Conservation (phyloP, 2,797 vertebrate genomes). For the Sebastolobus alascanus region DNA sequence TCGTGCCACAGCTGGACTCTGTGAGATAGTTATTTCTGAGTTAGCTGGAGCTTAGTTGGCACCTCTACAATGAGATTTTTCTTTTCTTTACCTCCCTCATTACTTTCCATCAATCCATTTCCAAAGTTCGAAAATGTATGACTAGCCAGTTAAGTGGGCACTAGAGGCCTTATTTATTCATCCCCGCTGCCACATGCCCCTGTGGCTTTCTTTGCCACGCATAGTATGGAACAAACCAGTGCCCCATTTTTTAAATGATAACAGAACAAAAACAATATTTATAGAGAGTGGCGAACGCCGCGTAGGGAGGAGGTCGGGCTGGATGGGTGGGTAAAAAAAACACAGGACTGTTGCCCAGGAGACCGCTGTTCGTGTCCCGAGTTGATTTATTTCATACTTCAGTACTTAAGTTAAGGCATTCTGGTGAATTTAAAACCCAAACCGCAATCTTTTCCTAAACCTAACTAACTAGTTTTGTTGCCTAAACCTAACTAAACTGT, state of each 20-base stretch:
- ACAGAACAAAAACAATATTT: not conserved
- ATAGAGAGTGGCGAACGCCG: too few relatives aligned
- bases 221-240: not conserved
- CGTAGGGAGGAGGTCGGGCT: too few relatives aligned
- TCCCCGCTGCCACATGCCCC: not conserved
- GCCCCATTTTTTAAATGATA: not conserved
- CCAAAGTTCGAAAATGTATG: not conserved
- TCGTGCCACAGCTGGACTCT: conserved; percentile 12
- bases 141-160: conserved; percentile 4
- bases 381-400: too few relatives aligned
- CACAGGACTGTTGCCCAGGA: too few relatives aligned
- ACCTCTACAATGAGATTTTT: conserved; percentile 6
- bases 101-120: conserved; percentile 9
- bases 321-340: too few relatives aligned
- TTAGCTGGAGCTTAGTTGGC: conserved; percentile 1
- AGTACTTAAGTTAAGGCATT: too few relatives aligned
- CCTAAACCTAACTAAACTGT: too few relatives aligned
- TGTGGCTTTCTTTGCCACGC: not conserved
- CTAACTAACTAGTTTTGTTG: too few relatives aligned
- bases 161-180: conserved; percentile 8
- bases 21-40: conserved; percentile 11
- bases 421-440: too few relatives aligned
- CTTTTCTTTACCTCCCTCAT: not conserved
- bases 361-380: too few relatives aligned
- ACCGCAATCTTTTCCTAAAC: too few relatives aligned